Evolutionary conservation across 2,888 invertebrate genomes (phyloP), one percentile per base, ranked within the genome.

Genomic region (Torymus tubicola): DNA sequence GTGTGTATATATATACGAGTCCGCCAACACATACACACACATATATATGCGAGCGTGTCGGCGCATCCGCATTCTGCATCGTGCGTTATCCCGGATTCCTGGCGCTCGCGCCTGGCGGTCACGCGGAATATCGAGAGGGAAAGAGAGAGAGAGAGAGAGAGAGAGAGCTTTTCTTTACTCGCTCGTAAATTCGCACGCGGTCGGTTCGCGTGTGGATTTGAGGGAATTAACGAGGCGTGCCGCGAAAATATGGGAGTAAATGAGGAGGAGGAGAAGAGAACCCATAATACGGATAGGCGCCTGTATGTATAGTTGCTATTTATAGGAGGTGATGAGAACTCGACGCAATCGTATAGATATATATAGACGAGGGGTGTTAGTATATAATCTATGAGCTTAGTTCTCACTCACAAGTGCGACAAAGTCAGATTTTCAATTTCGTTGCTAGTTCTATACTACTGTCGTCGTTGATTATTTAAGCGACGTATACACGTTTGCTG

Each of bases 11-110:
- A 31, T 8, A 4, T 42, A 70, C 60, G 53, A 60, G 65, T 80
- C 75, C 75, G 71, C 71, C 71, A 61, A 78, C 67, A 72, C 71
- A 60, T 16, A 52, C 67, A 14, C 68, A 72, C 67, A 14, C 68
- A 72, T 58, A 60, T 13, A 52, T 4, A 31, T 8, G 31, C 60
- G 16, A 63, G 57, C 16, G 31, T 52, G 60, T 63, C 16, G 18
- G 67, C 12, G 76, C 77, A 83, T 81, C 77, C 81, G 83, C 81
- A 81, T 83, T 81, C 81, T 83, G 76, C 53, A 61, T 61, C 79
- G 70, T 79, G 77, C 79, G 73, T 77, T 83, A 79, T 81, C 61
- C 72, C 78, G 78, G 72, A 82, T 80, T 80, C 74, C 80, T 61
- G 61, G 70, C 64, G 73, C 42, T 52, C 68, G 21, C 55, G 31